phyloP scores from a whole-genome alignment of 2,113 vertebrate genomes.

The Gobius niger region DNA sequence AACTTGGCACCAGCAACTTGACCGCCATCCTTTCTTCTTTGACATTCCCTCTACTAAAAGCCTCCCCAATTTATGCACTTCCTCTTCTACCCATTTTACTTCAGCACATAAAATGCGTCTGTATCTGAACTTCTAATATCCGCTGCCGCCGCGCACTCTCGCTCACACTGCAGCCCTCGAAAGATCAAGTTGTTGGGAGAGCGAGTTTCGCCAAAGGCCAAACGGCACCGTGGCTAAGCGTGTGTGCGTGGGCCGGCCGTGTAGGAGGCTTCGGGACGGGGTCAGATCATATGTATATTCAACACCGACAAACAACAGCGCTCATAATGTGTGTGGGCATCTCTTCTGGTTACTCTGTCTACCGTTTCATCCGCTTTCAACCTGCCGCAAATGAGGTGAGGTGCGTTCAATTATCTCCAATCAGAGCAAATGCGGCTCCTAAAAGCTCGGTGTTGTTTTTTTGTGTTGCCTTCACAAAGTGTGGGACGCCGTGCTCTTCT shows the following conservation, averaged over 20 bases:
- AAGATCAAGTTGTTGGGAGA: slow-evolving; percentile 20
- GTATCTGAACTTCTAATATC: slow-evolving; percentile 3
- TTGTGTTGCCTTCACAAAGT: slow-evolving; percentile 40
- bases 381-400: slow-evolving; percentile 11
- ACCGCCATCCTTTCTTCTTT: not conserved
- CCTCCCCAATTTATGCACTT: not conserved
- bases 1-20: too few relatives aligned
- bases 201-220: slow-evolving; percentile 15
- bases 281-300: slow-evolving; percentile 31
- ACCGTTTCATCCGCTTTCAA: not conserved
- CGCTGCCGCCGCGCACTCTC: not conserved
- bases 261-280: slow-evolving; percentile 17
- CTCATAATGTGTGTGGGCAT: slow-evolving; percentile 1
- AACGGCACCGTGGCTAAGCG: slow-evolving; percentile 7
- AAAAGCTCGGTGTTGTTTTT: slow-evolving; percentile 68
- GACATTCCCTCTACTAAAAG: not conserved
- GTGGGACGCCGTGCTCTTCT: not conserved
- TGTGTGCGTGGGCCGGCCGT: slow-evolving; percentile 1
- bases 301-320: slow-evolving; percentile 2
- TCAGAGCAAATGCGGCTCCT: slow-evolving; percentile 7
- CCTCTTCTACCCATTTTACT: not conserved
- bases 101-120: not conserved
- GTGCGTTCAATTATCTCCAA: slow-evolving; percentile 17
- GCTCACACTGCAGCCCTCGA: slow-evolving; percentile 5
- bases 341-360: not conserved